Percentiles rank a stretch among this genome's conserved stretches.
Evolutionary conservation across 2,888 invertebrate species (phyloP).

Genomic region (Alloscopus bannaensis): DNA sequence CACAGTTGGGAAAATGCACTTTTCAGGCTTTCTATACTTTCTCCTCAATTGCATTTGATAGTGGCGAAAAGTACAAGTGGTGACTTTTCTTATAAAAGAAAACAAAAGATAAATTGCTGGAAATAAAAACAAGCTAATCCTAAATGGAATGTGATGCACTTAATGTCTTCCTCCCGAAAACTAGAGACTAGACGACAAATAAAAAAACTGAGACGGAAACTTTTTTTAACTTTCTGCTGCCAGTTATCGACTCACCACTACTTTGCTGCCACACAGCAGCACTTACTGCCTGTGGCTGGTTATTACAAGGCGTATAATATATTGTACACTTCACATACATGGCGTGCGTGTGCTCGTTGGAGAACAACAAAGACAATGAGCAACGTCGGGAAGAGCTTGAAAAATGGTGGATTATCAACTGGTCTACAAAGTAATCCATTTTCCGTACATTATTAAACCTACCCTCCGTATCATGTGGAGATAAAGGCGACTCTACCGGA

Average conservation of each 20-base stretch:
- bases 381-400: constrained; percentile 53
- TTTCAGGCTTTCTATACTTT: too few species aligned
- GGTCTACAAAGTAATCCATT: constrained; percentile 45
- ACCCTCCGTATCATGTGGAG: too few species aligned
- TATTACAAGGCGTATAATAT: too few species aligned
- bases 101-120: not conserved
- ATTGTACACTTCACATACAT: too few species aligned
- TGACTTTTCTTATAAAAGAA: not conserved
- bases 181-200: not conserved
- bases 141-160: constrained; percentile 53
- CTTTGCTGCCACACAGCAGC: too few species aligned
- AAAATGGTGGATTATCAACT: constrained; percentile 59
- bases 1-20: too few species aligned
- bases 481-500: too few species aligned
- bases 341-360: constrained; percentile 8
- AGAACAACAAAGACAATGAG: constrained; percentile 43
- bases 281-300: too few species aligned
- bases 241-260: too few species aligned
- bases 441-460: constrained; percentile 20
- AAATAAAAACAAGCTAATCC: constrained; percentile 41
- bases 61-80: too few species aligned
- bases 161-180: constrained; percentile 40
- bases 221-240: constrained; percentile 23
- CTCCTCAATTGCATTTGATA: too few species aligned
- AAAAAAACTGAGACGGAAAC: constrained; percentile 11